phyloP scores from a whole-genome alignment of 2,113 vertebrate genomes.

The Gasterosteus nipponicus region DNA sequence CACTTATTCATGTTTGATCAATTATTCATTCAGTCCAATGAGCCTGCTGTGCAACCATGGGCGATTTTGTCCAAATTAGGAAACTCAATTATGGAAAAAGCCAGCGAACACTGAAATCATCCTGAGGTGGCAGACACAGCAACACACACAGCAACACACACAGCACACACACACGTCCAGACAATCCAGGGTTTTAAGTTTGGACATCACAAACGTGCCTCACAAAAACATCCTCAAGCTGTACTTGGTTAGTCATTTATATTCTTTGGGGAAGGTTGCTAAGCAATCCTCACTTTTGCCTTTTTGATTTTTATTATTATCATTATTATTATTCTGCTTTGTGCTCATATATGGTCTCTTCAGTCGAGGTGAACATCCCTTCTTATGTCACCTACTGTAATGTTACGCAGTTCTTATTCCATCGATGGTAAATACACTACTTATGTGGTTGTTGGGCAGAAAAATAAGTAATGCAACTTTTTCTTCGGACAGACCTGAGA shows the following conservation, averaged over 20 bases:
- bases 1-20: conserved; percentile 47
- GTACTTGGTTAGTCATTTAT: no score
- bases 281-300: not conserved
- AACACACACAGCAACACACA: not conserved
- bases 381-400: not conserved
- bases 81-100: conserved; percentile 38
- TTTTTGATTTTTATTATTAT: not conserved
- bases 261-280: not conserved
- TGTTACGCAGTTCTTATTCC: not conserved
- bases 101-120: conserved; percentile 16
- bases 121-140: not conserved
- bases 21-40: conserved; percentile 53
- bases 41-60: conserved; percentile 39
- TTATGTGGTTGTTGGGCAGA: not conserved
- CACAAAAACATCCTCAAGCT: not conserved
- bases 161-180: not conserved
- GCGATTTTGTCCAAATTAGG: conserved; percentile 38
- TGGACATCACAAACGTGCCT: not conserved
- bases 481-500: not conserved
- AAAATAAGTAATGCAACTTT: not conserved
- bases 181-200: not conserved
- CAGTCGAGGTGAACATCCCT: not conserved
- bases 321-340: not conserved
- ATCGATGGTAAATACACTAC: not conserved
- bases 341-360: not conserved